phyloP scores from a whole-genome alignment of 2,113 vertebrate genomes.

The Corythornis vintsioides region DNA sequence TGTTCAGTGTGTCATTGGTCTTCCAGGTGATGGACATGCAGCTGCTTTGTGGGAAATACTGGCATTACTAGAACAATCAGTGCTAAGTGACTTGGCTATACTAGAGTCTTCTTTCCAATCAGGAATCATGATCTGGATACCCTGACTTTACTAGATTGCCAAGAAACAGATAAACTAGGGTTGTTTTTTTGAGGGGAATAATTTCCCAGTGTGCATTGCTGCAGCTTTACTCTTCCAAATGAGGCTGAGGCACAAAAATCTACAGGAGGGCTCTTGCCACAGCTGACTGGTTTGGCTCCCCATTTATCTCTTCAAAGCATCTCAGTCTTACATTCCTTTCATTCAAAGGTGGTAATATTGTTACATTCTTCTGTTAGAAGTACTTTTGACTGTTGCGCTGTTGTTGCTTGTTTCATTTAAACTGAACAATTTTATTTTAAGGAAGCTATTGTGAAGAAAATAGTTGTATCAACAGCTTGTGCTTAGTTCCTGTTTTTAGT shows the following conservation, averaged over 20 bases:
- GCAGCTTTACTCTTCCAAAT: background rate
- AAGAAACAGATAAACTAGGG: background rate
- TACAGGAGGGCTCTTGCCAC: rapidly evolving
- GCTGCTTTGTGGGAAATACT: background rate
- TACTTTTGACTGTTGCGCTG: background rate
- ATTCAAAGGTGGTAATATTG: background rate
- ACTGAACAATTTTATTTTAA: background rate
- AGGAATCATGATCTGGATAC: background rate
- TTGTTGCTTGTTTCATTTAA: background rate
- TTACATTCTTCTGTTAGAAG: background rate
- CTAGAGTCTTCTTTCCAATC: background rate
- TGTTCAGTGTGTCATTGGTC: background rate
- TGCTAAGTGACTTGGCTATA: background rate
- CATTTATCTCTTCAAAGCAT: background rate
- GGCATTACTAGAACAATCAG: background rate
- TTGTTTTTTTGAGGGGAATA: background rate
- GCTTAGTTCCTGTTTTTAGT: background rate
- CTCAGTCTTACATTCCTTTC: background rate
- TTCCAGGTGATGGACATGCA: background rate
- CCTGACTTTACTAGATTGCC: background rate
- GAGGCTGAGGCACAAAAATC: background rate
- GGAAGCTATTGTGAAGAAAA: background rate
- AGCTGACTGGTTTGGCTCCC: background rate
- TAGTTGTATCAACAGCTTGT: background rate
- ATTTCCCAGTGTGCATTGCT: background rate